Conservation (phyloP, 2,888 invertebrate genomes). For the Ceratothoa steindachneri region DNA sequence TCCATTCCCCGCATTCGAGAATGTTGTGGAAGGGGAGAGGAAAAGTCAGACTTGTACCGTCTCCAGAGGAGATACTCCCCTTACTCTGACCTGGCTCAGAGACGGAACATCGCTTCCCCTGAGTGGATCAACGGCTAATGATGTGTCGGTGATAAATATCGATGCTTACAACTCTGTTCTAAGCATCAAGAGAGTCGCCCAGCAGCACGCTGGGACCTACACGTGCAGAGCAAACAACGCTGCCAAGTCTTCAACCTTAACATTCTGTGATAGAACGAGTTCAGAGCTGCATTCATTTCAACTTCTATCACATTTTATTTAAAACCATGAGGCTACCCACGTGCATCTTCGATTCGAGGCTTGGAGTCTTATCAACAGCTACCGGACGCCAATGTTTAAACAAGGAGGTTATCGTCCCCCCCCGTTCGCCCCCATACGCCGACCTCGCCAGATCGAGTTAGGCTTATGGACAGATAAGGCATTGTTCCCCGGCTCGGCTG, state of each 20-base stretch:
- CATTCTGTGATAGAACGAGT: no score
- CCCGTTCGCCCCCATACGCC: no score
- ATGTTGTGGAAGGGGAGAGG: slow-evolving; percentile 53
- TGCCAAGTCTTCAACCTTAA: slow-evolving; percentile 50
- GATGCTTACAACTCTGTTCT: slow-evolving; percentile 54
- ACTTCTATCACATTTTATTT: no score
- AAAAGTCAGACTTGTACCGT: slow-evolving; percentile 55
- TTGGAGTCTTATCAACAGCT: no score
- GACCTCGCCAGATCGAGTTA: no score
- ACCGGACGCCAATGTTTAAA: no score
- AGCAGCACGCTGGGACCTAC: slow-evolving; percentile 56
- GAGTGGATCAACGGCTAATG: slow-evolving; percentile 50
- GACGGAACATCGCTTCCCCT: slow-evolving; percentile 57
- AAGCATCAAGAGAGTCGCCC: slow-evolving; percentile 57
- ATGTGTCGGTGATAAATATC: slow-evolving; percentile 50
- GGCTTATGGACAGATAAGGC: no score
- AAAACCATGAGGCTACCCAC: no score
- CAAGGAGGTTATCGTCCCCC: no score
- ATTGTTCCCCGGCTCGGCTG: no score
- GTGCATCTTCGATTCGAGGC: no score
- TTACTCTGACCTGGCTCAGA: slow-evolving; percentile 57
- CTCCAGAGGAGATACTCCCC: slow-evolving; percentile 57
- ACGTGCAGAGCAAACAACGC: slow-evolving; percentile 57
- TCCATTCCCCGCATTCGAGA: slow-evolving; percentile 52
- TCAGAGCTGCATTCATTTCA: no score